A percentile compares a stretch with the other conserved stretches of the same genome.
Conservation (phyloP, 2,113 vertebrate genomes). For the Nycticebus coucang region DNA sequence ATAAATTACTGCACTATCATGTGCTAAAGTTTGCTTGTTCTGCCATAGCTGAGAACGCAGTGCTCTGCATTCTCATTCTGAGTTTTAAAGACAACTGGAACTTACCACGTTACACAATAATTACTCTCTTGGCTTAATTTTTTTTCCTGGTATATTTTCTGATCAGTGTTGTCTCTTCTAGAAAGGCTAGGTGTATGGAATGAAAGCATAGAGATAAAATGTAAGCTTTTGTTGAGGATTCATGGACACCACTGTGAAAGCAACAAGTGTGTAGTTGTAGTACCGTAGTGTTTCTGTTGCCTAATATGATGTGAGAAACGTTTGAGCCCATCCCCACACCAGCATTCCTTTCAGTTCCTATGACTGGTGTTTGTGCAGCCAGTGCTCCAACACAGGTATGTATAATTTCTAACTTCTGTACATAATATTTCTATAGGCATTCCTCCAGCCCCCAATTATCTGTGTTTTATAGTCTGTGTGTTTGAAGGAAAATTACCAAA, state of each 20-base stretch:
- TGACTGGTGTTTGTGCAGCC: neutral
- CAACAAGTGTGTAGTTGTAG: neutral
- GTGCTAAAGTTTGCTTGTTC: neutral
- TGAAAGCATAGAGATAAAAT: neutral
- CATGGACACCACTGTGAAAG: neutral
- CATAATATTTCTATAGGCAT: neutral
- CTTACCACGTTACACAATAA: neutral
- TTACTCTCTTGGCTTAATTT: neutral
- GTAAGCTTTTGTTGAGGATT: neutral
- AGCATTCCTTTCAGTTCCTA: neutral
- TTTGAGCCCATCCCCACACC: neutral
- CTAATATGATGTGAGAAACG: neutral
- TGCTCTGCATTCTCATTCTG: neutral
- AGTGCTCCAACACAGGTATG: neutral
- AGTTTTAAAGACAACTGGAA: constrained; percentile 16
- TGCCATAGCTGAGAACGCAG: neutral
- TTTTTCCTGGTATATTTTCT: neutral
- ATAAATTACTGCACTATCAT: neutral
- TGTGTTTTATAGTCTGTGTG: neutral
- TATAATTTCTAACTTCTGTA: no score
- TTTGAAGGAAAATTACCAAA: neutral
- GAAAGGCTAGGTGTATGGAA: neutral
- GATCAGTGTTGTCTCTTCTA: neutral
- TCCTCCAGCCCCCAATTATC: neutral
- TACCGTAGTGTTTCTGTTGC: neutral